A percentile compares a stretch with the other conserved stretches of the same genome.
phyloP scores from a whole-genome alignment of 2,113 vertebrate genomes.

The Mormyrus iriodes region DNA sequence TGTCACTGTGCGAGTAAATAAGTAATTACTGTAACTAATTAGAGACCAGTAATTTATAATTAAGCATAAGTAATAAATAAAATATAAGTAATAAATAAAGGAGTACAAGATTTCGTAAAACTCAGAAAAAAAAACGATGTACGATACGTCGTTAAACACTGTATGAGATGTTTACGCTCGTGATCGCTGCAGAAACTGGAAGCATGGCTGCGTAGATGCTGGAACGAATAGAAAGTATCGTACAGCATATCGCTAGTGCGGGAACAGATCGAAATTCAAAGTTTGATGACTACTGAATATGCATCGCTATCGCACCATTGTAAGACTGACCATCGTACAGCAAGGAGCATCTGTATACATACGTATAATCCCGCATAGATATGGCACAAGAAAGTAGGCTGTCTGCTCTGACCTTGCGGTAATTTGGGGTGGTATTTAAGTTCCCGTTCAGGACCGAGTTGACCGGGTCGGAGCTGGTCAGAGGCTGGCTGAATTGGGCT shows the following conservation, averaged over 20 bases:
- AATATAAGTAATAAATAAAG: too few relatives aligned
- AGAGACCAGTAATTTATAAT: background rate
- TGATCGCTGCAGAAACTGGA: background rate
- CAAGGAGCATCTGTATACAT: background rate
- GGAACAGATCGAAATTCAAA: background rate
- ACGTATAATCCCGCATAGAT: background rate
- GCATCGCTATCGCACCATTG: background rate
- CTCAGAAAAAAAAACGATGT: background rate
- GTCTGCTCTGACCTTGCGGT: constrained; percentile 56
- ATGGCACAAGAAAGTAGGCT: background rate
- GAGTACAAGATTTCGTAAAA: too few relatives aligned
- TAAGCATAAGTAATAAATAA: too few relatives aligned
- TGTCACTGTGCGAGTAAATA: background rate
- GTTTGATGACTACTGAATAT: background rate
- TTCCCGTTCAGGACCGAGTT: constrained; percentile 54
- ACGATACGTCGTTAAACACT: background rate
- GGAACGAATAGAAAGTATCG: background rate
- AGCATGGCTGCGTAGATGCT: background rate
- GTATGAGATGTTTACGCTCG: background rate
- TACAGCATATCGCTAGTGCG: background rate
- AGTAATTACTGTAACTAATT: background rate
- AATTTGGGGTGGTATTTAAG: constrained; percentile 46
- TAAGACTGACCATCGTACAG: background rate
- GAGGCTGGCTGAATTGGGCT: constrained; percentile 67
- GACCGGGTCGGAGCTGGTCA: constrained; percentile 27